Base-by-base conservation (phyloP, 2,113 vertebrate species). In the Oreotragus oreotragus region DNA sequence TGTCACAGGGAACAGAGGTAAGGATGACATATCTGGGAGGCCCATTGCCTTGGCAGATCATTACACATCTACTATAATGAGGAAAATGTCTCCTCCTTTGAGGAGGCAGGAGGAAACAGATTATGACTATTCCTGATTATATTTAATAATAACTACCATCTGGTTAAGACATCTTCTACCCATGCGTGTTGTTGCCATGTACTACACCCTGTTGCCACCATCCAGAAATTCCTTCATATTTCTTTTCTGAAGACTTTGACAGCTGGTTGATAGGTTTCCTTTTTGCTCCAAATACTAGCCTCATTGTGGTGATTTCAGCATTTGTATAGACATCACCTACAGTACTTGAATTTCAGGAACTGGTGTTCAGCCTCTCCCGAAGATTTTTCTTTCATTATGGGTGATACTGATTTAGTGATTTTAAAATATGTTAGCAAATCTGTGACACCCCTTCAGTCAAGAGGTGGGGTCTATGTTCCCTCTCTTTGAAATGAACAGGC, bases 41-140 rank as follows among this genome's bases (percentile, higher is more conserved):
- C 39, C 64, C 53, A 21, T 55, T 92, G 64, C 43, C 25, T 92
- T 90, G 60, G 62, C 49, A 92, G 45, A 33, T 36, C 62, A 80
- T 76, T 91, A 53, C 66, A 95, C 76, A 25, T 96, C 47, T 70
- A 28, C 23, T 73, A 49, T 90, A 66, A 76, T 83, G 49, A 55
- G 62, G 43, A 49, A 92, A 91, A 88, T 66, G 39, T 7, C 49
- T 92, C 33, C 30, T 91, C 23, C 92, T 96, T 84, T 92, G 95
- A 96, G 93, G 84, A 97, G 60, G 28, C 77, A 84, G 45, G 58
- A 95, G 86, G 84, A 96, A 95, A 84, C 95, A 81, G 95, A 97
- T 94, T 96, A 97, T 96, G 95, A 94, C 96, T 95, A 84, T 94
- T 70, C 76, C 92, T 96, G 80, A 95, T 97, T 91, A 94, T 90